Evolutionary conservation across 1,140 invertebrate species (phyloP).

Genomic region (Zaprionus vittiger): DNA sequence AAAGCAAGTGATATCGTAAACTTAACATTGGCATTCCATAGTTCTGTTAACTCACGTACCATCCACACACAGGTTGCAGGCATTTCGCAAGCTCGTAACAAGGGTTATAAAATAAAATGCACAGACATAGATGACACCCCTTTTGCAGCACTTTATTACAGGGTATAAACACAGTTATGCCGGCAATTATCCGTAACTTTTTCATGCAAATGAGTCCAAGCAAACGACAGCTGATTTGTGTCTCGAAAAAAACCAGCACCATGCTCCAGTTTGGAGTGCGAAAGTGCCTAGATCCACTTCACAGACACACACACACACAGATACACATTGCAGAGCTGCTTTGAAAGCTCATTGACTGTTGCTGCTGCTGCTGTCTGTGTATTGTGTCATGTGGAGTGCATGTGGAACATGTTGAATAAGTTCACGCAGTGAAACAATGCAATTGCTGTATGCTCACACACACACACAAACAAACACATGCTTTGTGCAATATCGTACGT

Average conservation of each 20-base stretch:
- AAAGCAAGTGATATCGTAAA: no score
- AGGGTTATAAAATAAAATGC: background rate
- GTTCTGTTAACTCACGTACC: background rate
- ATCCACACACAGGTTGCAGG: slow-evolving; percentile 1
- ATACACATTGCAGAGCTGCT: slow-evolving; percentile 19
- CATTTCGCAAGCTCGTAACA: background rate
- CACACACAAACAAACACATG: background rate
- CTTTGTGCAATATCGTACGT: slow-evolving; percentile 35
- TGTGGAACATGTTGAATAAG: slow-evolving; percentile 53
- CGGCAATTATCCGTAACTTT: slow-evolving; percentile 30
- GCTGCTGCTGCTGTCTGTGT: slow-evolving; percentile 10
- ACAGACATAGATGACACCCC: background rate
- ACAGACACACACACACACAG: slow-evolving; percentile 16
- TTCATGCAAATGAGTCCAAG: slow-evolving; percentile 53
- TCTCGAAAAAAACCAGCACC: slow-evolving; percentile 24
- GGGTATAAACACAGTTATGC: slow-evolving; percentile 48
- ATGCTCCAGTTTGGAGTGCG: slow-evolving; percentile 52
- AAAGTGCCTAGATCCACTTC: slow-evolving; percentile 31
- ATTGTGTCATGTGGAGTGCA: slow-evolving; percentile 57
- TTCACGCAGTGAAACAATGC: slow-evolving; percentile 30
- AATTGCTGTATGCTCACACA: slow-evolving; percentile 28
- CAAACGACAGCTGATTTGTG: slow-evolving; percentile 29
- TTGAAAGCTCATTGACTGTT: slow-evolving; percentile 32
- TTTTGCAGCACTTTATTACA: background rate
- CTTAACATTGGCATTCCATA: background rate